Conservation (phyloP, 2,797 vertebrate genomes). For the Anisognathus igniventris region DNA sequence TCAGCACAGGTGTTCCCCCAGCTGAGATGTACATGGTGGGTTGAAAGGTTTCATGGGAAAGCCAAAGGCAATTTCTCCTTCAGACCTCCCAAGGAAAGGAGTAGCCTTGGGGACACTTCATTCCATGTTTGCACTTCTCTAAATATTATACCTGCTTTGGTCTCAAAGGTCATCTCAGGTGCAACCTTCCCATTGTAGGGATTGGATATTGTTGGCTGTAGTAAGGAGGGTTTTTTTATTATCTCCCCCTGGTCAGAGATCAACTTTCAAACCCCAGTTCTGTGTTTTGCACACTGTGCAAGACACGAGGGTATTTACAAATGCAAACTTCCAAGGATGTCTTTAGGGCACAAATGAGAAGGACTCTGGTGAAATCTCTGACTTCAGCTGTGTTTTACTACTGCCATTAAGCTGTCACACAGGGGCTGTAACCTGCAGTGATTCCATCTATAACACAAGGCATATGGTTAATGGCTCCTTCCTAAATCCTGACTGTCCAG, state of each 20-base stretch:
- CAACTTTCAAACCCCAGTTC: background rate
- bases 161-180: background rate
- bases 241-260: background rate
- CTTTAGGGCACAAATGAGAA: background rate
- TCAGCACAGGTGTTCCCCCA: background rate
- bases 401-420: background rate
- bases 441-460: background rate
- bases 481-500: background rate
- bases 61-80: background rate
- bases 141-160: background rate
- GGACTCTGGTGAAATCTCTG: background rate
- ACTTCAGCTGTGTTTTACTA: background rate
- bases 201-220: background rate
- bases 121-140: background rate
- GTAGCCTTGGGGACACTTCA: background rate
- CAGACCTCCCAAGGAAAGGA: background rate
- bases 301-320: background rate
- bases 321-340: background rate
- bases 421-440: background rate
- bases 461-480: background rate
- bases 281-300: background rate
- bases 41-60: background rate
- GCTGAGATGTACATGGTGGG: accelerated
- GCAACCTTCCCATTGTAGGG: background rate
- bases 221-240: background rate